Percentiles rank a stretch among this genome's conserved stretches.
Conservation (phyloP, 2,888 invertebrate species). For the Ochropleura plecta region DNA sequence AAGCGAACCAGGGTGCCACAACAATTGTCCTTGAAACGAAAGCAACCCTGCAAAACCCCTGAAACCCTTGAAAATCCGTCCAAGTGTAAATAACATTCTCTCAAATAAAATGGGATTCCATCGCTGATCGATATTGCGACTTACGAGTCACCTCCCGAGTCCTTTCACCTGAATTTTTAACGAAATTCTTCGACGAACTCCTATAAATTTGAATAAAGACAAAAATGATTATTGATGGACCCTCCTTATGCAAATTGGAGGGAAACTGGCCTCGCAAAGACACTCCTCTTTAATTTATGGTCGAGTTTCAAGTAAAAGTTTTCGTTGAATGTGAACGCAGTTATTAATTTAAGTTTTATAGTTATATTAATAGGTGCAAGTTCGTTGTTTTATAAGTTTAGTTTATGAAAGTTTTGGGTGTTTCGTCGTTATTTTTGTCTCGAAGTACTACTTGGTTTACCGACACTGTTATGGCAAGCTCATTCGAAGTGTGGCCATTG, state of each 20-base stretch:
- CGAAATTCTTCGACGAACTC: constrained; percentile 56
- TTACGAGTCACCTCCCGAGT: constrained; percentile 23
- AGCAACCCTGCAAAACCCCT: background rate
- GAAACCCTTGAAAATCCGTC: constrained; percentile 13
- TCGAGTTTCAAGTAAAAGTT: constrained; percentile 51
- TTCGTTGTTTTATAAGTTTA: constrained; percentile 34
- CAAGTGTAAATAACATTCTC: constrained; percentile 24
- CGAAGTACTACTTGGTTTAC: background rate
- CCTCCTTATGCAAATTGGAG: constrained; percentile 72
- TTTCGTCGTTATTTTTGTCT: constrained; percentile 19
- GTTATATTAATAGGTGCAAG: constrained; percentile 33
- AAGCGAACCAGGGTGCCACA: background rate
- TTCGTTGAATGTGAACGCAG: constrained; percentile 19
- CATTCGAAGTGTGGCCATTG: background rate
- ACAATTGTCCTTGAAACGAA: background rate
- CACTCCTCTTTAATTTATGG: constrained; percentile 60
- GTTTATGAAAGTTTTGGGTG: background rate
- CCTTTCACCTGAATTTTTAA: constrained; percentile 68
- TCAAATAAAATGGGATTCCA: constrained; percentile 32
- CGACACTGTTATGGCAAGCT: background rate
- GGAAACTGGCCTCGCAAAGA: constrained; percentile 40
- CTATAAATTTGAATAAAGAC: constrained; percentile 77
- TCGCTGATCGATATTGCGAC: constrained; percentile 55
- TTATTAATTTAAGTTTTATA: constrained; percentile 56
- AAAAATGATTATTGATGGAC: constrained; percentile 77